Percentiles rank a stretch among this genome's conserved stretches.
These are phyloP conservation scores for Coelopa pilipes DNA, from an alignment of 2,888 invertebrate genomes.

Conservation along the genomic window DNA sequence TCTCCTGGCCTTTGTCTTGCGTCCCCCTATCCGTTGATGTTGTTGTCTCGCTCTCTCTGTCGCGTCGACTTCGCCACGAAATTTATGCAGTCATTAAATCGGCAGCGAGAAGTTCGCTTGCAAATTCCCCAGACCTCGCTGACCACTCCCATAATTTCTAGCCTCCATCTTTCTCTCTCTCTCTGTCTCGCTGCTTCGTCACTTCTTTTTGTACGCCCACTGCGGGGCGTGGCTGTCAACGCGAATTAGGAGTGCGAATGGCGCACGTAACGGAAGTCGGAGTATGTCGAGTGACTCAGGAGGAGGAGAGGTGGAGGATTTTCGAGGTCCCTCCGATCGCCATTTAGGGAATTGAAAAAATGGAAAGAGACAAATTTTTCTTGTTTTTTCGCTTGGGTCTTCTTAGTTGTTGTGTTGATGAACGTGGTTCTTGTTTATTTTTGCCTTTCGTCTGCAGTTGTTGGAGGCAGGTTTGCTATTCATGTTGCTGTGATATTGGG, in stretches of 20 bases:
- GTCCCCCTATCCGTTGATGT: neutral
- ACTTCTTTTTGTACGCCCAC: neutral
- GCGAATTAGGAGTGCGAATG: conserved; percentile 34
- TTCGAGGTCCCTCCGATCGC: no score
- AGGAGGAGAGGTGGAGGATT: no score
- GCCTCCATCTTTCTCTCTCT: neutral
- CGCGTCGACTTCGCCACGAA: conserved; percentile 8
- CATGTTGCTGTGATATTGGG: conserved; percentile 19
- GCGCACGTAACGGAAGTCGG: conserved; percentile 12
- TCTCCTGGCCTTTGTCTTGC: no score
- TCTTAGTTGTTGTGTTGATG: no score
- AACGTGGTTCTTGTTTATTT: no score
- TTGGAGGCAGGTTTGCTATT: conserved; percentile 10
- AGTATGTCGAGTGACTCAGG: neutral
- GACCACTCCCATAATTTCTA: neutral
- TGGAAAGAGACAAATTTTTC: no score
- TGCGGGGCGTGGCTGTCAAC: conserved; percentile 32
- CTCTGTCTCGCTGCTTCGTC: neutral
- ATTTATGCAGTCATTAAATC: conserved; percentile 31
- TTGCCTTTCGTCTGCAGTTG: no score
- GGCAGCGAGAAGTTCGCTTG: conserved; percentile 16
- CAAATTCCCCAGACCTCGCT: conserved; percentile 22
- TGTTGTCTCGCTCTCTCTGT: neutral
- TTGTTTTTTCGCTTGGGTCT: no score
- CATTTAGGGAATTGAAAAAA: no score